Evolutionary conservation across 1,140 invertebrate genomes (phyloP).

Genomic region (Atta colombica): DNA sequence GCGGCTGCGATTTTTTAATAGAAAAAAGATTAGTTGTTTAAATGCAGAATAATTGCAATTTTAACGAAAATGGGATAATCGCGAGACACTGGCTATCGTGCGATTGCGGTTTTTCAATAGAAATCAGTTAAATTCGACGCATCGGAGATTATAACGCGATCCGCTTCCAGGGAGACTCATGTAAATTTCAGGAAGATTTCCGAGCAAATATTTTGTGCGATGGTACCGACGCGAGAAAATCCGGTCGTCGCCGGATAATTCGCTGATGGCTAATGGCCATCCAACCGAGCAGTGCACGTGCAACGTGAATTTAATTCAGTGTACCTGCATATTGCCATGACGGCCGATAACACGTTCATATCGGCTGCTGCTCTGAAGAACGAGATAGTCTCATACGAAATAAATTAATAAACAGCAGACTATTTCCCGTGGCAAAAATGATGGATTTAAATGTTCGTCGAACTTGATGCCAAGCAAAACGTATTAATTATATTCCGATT

Average conservation of each 20-base stretch:
- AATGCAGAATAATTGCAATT: too few species aligned
- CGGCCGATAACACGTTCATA: constrained; percentile 52
- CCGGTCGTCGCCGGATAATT: constrained; percentile 66
- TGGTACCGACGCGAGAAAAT: constrained; percentile 67
- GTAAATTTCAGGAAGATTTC: constrained; percentile 74
- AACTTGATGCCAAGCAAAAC: constrained; percentile 11
- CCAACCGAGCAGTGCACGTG: constrained; percentile 55
- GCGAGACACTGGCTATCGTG: neutral
- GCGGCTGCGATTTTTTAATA: neutral
- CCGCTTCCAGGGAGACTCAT: constrained; percentile 64
- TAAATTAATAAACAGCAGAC: constrained; percentile 31
- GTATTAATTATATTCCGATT: constrained; percentile 22
- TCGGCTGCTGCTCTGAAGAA: constrained; percentile 1
- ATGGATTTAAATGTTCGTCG: neutral
- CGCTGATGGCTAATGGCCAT: constrained; percentile 72
- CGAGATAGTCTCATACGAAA: constrained; percentile 12
- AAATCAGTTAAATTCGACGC: constrained; percentile 37
- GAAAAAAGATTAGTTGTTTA: too few species aligned
- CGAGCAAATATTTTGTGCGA: constrained; percentile 64
- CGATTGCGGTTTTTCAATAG: neutral
- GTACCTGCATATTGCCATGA: constrained; percentile 56
- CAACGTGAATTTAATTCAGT: constrained; percentile 71
- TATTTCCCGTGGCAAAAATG: constrained; percentile 25
- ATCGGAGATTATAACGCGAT: constrained; percentile 64
- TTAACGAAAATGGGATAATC: neutral